Conservation (phyloP, 2,888 invertebrate genomes). For the Nowickia ferox region DNA sequence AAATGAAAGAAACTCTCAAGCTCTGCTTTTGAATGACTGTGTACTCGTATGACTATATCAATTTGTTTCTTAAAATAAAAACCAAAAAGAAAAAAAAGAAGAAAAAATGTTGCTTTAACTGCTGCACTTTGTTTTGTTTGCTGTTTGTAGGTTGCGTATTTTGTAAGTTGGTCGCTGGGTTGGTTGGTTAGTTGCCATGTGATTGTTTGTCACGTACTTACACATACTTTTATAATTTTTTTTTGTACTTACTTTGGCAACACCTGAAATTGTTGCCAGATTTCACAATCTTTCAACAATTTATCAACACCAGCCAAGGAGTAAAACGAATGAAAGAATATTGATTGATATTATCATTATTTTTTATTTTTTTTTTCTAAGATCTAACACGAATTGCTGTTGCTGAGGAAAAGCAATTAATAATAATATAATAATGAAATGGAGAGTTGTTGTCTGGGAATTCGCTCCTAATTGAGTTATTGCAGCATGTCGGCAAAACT, state of each 20-base stretch:
- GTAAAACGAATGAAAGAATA: conserved; percentile 42
- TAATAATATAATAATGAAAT: conserved; percentile 47
- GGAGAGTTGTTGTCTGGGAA: conserved; percentile 41
- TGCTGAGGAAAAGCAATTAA: conserved; percentile 58
- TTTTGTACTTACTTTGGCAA: conserved; percentile 59
- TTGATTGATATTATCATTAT: conserved; percentile 48
- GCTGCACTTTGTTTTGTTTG: conserved; percentile 46
- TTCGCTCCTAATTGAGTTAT: conserved; percentile 46
- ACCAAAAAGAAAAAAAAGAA: not conserved
- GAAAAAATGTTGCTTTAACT: conserved; percentile 45
- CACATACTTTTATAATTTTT: conserved; percentile 3
- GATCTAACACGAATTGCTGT: conserved; percentile 20
- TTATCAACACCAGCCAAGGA: conserved; percentile 38
- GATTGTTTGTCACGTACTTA: conserved; percentile 65
- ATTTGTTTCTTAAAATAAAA: conserved; percentile 47
- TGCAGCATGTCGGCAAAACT: conserved; percentile 16
- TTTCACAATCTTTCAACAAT: conserved; percentile 63
- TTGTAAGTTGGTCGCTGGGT: not conserved
- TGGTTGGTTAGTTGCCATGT: conserved; percentile 39
- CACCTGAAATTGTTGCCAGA: conserved; percentile 70
- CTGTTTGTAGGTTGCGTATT: conserved; percentile 27
- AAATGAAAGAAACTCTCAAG: conserved; percentile 52
- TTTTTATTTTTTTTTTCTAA: not conserved
- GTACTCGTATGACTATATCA: conserved; percentile 34
- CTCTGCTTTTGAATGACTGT: conserved; percentile 32